phyloP scores from a whole-genome alignment of 2,797 vertebrate species.

The Limosa lapponica region DNA sequence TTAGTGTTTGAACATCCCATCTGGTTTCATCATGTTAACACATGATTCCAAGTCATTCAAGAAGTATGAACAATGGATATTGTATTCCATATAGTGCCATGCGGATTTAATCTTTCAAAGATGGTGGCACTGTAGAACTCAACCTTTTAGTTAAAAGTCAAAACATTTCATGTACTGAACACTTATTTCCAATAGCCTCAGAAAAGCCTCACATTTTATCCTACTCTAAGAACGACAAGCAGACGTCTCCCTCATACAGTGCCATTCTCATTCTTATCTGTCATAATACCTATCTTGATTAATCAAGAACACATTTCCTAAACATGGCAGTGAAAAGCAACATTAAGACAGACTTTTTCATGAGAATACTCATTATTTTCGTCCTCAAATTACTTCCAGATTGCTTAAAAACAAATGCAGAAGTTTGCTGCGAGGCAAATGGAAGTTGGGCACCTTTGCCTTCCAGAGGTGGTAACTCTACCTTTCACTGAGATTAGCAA shows the following conservation, averaged over 20 bases:
- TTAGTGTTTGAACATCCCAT: constrained; percentile 59
- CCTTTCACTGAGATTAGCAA: neutral
- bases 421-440: neutral
- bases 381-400: neutral
- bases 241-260: neutral
- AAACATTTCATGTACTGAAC: neutral
- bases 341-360: neutral
- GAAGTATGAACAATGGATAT: constrained; percentile 66
- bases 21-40: constrained; percentile 65
- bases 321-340: neutral
- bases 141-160: constrained; percentile 13
- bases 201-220: neutral
- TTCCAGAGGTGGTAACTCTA: neutral
- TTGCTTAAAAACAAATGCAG: neutral
- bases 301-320: neutral
- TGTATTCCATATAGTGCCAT: constrained; percentile 33
- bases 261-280: neutral
- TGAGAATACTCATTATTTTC: neutral
- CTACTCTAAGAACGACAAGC: neutral
- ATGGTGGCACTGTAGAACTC: constrained; percentile 37
- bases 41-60: constrained; percentile 58
- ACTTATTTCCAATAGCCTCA: neutral
- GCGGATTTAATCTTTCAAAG: constrained; percentile 60
- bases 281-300: neutral
- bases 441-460: neutral